phyloP scores from a whole-genome alignment of 2,797 vertebrate species.

The Buceros bicornis region DNA sequence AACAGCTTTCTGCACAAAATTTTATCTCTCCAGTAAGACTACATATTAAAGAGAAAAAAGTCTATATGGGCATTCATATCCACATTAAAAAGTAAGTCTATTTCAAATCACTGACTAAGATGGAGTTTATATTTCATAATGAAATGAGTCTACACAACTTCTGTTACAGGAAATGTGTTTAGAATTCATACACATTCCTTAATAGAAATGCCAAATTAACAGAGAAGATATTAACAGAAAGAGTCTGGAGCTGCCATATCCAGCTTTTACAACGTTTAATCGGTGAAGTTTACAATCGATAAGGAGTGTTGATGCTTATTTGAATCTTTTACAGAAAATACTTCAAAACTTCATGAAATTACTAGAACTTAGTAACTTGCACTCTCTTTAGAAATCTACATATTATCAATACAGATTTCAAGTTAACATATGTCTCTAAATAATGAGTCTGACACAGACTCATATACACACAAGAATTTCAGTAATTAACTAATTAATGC shows the following conservation, averaged over 20 bases:
- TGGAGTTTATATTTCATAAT: neutral
- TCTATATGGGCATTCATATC: neutral
- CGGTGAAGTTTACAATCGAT: neutral
- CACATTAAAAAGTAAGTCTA: neutral
- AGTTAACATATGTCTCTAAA: neutral
- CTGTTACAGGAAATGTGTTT: neutral
- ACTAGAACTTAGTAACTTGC: neutral
- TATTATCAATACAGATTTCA: neutral
- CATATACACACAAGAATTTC: neutral
- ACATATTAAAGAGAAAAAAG: neutral
- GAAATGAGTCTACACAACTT: neutral
- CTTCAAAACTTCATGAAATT: neutral
- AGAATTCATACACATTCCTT: neutral
- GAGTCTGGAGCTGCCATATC: neutral
- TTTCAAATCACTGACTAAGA: neutral
- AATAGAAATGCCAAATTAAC: neutral
- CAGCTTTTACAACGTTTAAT: neutral
- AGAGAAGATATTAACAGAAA: neutral
- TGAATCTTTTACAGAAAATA: neutral
- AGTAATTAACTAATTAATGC: neutral
- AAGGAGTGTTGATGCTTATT: neutral
- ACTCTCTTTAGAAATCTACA: neutral
- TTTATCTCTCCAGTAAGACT: neutral
- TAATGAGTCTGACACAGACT: neutral
- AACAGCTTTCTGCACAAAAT: neutral